Percentiles rank a stretch among this genome's conserved stretches.
These are phyloP conservation scores for Oligia fasciuncula DNA, from an alignment of 2,888 invertebrate genomes.

Conservation along the genomic window DNA sequence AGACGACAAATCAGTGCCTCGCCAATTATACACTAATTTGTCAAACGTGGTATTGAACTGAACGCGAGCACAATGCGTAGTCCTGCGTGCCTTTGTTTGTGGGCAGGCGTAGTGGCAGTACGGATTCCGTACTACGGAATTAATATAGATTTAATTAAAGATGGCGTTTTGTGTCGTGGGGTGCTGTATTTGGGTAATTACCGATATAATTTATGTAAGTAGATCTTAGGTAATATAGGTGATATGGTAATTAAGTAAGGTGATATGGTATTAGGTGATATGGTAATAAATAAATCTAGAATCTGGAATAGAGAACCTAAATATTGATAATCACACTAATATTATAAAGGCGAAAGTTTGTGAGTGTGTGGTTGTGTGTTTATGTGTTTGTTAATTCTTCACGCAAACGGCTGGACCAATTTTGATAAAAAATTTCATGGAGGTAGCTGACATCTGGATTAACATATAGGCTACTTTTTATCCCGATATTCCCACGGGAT, in stretches of 20 bases:
- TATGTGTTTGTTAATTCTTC: too few relatives aligned
- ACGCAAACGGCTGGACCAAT: too few relatives aligned
- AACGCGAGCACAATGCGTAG: conserved; percentile 39
- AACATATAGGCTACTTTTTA: too few relatives aligned
- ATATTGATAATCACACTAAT: neutral
- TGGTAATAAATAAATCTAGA: neutral
- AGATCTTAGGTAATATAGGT: neutral
- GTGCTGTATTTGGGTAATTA: neutral
- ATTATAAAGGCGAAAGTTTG: too few relatives aligned
- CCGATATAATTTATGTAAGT: neutral
- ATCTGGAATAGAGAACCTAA: neutral
- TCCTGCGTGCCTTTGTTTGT: conserved; percentile 39
- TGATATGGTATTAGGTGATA: too few relatives aligned
- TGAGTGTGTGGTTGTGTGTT: too few relatives aligned
- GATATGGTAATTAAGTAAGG: too few relatives aligned
- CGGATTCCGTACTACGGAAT: neutral
- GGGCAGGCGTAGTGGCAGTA: conserved; percentile 13
- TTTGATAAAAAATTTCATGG: too few relatives aligned
- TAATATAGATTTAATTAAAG: conserved; percentile 43
- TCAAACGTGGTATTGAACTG: conserved; percentile 39
- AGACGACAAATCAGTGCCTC: conserved; percentile 37
- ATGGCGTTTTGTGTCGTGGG: neutral
- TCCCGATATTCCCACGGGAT: too few relatives aligned
- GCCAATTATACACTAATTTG: conserved; percentile 57
- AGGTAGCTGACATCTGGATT: too few relatives aligned